These are phyloP conservation scores for Mimachlamys varia DNA, from an alignment of 2,888 invertebrate species.

Conservation along the genomic window DNA sequence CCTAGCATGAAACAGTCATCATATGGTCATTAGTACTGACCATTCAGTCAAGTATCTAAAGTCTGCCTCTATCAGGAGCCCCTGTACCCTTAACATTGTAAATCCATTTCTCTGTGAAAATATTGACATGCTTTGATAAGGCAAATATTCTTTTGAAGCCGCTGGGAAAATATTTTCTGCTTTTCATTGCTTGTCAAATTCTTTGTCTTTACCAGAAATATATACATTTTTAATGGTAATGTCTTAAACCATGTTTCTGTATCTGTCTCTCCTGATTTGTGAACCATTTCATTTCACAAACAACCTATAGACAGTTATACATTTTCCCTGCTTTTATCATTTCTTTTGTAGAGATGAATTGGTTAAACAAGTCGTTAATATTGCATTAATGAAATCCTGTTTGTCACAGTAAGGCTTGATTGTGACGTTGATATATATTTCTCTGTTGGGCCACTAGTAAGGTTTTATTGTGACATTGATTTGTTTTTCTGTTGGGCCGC, in stretches of 20 bases:
- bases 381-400: not conserved
- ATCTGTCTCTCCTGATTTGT: not conserved
- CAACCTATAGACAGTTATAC: not conserved
- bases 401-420: not conserved
- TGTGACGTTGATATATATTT: not conserved
- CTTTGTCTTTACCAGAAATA: not conserved
- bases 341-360: not conserved
- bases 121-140: conserved; percentile 7
- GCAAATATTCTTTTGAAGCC: conserved; percentile 13
- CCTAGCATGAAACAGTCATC: conserved; percentile 3
- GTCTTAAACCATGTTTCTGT: not conserved
- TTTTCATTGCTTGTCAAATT: not conserved
- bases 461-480: not conserved
- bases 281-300: not conserved
- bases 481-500: not conserved
- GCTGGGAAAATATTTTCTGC: conserved; percentile 25
- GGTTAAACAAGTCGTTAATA: not conserved
- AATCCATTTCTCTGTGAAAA: not conserved
- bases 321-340: not conserved
- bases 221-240: not conserved
- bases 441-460: not conserved
- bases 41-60: conserved; percentile 13
- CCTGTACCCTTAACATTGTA: not conserved
- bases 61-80: not conserved
- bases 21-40: conserved; percentile 16